Evolutionary conservation across 2,113 vertebrate species (phyloP).

Genomic region (Dolichallabes microphthalmus): DNA sequence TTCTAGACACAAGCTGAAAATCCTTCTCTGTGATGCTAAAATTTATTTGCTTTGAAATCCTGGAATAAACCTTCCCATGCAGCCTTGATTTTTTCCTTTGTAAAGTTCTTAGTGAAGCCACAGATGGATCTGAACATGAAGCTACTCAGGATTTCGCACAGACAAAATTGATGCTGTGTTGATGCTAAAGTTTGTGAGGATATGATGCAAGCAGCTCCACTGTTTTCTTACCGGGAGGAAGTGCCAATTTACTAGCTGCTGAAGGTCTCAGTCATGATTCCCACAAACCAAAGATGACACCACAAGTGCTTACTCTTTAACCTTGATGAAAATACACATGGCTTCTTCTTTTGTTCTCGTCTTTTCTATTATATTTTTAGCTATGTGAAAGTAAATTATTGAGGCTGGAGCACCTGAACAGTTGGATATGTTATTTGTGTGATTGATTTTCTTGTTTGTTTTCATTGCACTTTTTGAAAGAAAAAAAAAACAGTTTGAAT

Average conservation of each 20-base stretch:
- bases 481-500: background rate
- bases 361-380: background rate
- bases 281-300: background rate
- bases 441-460: background rate
- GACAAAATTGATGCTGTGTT: background rate
- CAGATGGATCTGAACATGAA: background rate
- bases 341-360: background rate
- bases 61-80: background rate
- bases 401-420: background rate
- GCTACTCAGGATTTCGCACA: background rate
- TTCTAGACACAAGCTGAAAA: background rate
- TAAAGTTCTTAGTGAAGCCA: background rate
- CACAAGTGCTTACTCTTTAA: background rate
- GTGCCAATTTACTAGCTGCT: background rate
- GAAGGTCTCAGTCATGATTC: background rate
- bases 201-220: background rate
- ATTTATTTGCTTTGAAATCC: background rate
- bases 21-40: background rate
- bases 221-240: background rate
- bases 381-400: background rate
- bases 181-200: background rate
- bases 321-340: background rate
- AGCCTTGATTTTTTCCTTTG: background rate
- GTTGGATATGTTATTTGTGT: background rate
- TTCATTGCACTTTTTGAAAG: background rate